Conservation (phyloP, 2,113 vertebrate species). For the Varanus komodoensis region DNA sequence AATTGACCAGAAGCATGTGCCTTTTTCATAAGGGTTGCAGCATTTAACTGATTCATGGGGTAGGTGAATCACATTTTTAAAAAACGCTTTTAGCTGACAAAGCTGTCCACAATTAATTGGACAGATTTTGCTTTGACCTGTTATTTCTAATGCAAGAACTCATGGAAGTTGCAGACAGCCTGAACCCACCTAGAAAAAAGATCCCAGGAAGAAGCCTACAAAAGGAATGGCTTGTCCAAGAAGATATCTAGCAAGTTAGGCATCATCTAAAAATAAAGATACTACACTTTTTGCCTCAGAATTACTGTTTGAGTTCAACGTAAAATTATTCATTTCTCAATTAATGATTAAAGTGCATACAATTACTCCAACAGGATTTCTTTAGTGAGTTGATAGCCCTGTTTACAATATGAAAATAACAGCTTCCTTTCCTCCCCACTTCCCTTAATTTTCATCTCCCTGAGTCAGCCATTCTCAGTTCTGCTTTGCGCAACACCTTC, state of each 20-base stretch:
- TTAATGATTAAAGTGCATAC: neutral
- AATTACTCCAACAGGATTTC: neutral
- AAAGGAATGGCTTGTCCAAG: neutral
- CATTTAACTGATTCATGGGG: constrained; percentile 6
- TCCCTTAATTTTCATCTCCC: neutral
- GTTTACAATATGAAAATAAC: neutral
- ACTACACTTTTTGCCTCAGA: neutral
- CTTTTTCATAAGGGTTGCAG: neutral
- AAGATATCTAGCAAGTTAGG: neutral
- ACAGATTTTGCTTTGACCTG: neutral
- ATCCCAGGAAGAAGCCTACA: too few species aligned
- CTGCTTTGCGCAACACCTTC: neutral
- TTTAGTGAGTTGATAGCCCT: neutral
- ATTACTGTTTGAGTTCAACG: neutral
- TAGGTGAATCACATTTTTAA: neutral
- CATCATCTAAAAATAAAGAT: neutral
- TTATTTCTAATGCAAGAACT: neutral
- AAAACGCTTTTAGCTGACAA: neutral
- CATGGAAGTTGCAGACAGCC: neutral
- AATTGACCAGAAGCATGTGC: neutral
- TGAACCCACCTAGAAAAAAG: neutral
- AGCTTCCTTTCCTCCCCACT: neutral
- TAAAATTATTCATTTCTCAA: neutral
- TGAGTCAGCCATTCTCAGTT: neutral
- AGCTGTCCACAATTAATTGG: neutral